phyloP scores from a whole-genome alignment of 1,140 invertebrate genomes.

The Steinernema feltiae region DNA sequence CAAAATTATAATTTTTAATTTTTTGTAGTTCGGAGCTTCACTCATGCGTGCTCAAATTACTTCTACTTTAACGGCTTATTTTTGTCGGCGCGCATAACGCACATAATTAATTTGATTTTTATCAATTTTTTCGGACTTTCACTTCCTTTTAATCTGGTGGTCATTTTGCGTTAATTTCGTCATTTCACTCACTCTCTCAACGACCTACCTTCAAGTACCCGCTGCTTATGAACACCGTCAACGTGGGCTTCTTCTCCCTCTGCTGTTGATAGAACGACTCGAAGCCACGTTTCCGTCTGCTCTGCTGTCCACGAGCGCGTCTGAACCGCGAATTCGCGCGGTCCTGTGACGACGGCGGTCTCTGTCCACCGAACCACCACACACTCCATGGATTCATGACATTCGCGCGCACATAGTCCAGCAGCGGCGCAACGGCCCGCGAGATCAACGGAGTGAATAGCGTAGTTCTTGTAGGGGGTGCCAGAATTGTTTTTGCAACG shows the following conservation, averaged over 20 bases:
- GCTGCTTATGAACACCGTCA: constrained; percentile 41
- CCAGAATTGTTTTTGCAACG: no score
- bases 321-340: neutral
- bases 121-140: neutral
- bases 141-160: neutral
- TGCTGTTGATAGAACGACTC: constrained; percentile 14
- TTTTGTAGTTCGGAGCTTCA: no score
- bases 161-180: neutral
- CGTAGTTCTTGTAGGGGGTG: neutral
- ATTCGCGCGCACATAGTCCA: neutral
- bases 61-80: no score
- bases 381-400: neutral
- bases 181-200: neutral
- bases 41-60: neutral
- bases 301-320: no score
- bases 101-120: no score
- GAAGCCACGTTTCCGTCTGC: neutral
- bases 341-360: neutral
- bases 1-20: neutral
- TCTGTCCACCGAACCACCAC: neutral
- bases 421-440: neutral
- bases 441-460: neutral
- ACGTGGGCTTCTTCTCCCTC: constrained; percentile 36
- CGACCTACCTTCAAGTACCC: constrained; percentile 42
- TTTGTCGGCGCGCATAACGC: no score